Evolutionary conservation across 2,888 invertebrate species (phyloP).

Genomic region (Alentia gelatinosa): DNA sequence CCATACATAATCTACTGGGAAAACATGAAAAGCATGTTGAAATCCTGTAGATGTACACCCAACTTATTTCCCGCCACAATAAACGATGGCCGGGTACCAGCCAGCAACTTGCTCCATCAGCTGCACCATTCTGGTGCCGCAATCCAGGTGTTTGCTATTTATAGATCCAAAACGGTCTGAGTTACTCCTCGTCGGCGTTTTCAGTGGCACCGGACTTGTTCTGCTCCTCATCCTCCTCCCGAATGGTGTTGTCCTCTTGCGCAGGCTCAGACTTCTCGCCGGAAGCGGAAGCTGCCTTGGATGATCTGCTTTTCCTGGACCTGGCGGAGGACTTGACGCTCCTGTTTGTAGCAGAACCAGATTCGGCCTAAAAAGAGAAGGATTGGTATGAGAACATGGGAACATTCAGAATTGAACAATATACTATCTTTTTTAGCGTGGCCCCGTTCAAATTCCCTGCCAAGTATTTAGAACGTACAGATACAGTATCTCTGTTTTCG

Average conservation of each 20-base stretch:
- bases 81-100: no score
- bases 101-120: neutral
- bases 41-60: neutral
- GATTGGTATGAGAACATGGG: neutral
- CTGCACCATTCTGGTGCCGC: neutral
- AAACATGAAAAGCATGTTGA: neutral
- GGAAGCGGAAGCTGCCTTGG: neutral
- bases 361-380: neutral
- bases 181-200: neutral
- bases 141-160: neutral
- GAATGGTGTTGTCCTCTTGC: neutral
- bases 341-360: neutral
- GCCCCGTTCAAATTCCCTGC: no score
- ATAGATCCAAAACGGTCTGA: neutral
- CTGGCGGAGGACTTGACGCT: neutral
- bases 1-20: neutral
- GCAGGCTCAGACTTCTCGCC: neutral
- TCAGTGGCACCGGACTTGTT: neutral
- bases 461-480: no score
- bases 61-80: neutral
- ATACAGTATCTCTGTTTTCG: no score
- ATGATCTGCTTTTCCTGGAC: neutral
- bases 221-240: conserved; percentile 27
- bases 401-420: neutral
- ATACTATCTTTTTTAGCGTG: neutral